A percentile compares a stretch with the other conserved stretches of the same genome.
Evolutionary conservation across 2,113 vertebrate species (phyloP).

Genomic region (Craseonycteris thonglongyai): DNA sequence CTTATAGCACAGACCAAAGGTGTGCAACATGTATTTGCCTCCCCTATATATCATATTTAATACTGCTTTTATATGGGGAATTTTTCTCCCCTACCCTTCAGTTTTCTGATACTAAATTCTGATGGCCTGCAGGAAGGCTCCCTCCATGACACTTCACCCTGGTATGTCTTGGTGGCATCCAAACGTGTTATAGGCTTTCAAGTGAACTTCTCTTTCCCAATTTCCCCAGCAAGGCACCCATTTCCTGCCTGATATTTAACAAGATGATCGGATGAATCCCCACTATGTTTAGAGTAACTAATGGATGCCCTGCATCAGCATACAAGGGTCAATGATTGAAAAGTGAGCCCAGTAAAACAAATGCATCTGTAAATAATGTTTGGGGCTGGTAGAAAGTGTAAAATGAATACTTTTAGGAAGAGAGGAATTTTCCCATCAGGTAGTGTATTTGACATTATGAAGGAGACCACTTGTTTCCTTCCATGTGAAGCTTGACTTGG

Average conservation of each 20-base stretch:
- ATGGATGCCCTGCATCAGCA: not conserved
- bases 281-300: not conserved
- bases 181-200: not conserved
- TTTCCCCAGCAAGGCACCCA: not conserved
- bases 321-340: not conserved
- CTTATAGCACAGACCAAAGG: not conserved
- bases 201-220: not conserved
- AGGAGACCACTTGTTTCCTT: not conserved
- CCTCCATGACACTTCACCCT: not conserved
- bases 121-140: not conserved
- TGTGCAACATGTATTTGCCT: not conserved
- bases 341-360: not conserved
- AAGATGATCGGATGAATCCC: not conserved
- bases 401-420: not conserved
- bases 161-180: not conserved
- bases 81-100: not conserved
- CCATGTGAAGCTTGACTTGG: not conserved
- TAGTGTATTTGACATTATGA: not conserved
- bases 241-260: not conserved
- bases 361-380: not conserved
- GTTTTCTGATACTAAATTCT: not conserved
- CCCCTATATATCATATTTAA: not conserved
- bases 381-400: not conserved
- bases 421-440: not conserved
- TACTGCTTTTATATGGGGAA: not conserved